Base-by-base conservation (phyloP, 2,888 invertebrate genomes). In the Chloromyia formosa region DNA sequence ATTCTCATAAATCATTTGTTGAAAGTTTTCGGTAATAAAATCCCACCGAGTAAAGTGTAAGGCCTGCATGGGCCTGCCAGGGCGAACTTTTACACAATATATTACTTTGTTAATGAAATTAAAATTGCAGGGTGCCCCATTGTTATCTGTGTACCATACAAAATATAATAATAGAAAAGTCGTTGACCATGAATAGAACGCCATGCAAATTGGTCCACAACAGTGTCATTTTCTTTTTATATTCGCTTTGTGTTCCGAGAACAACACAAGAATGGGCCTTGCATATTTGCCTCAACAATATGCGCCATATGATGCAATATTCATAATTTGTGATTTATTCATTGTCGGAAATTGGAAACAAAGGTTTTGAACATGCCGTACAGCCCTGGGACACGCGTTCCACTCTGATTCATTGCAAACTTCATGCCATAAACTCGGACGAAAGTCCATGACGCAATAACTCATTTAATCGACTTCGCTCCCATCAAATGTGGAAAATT, bases 1-100 rank as follows among this genome's bases (percentile, higher is more conserved):
- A 71, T 71, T 18, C 71, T n/a, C 71, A 71, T 71, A 71, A 71
- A 71, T 71, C 71, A 71, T 71, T 71, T 71, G 71, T 58, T 71
- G 58, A 35, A 54, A 71, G 71, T 71, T 71, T 58, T 71, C 23
- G 71, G 71, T 56, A 71, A 71, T 71, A 71, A 71, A 71, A 71
- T 40, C 40, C 40, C 16, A 40, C 27, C 27, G 27, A 56, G 22
- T 56, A 56, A 56, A 40, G 62, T 64, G 62, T 12, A 40, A 64
- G 22, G 42, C 62, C 62, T 64, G 27, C 27, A 35, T 35, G 27
- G 27, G 27, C 27, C 27, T 2, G 16, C 62, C 42, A 14, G 62
- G 40, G n/a, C 42, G 40, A 64, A 64, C 42, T 64, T 64, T 64
- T 18, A 18, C 62, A 64, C 40, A 64, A 64, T 64, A 23, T 64